Base-by-base conservation (phyloP, 2,888 invertebrate genomes). In the Xestoiulus laeticollis region DNA sequence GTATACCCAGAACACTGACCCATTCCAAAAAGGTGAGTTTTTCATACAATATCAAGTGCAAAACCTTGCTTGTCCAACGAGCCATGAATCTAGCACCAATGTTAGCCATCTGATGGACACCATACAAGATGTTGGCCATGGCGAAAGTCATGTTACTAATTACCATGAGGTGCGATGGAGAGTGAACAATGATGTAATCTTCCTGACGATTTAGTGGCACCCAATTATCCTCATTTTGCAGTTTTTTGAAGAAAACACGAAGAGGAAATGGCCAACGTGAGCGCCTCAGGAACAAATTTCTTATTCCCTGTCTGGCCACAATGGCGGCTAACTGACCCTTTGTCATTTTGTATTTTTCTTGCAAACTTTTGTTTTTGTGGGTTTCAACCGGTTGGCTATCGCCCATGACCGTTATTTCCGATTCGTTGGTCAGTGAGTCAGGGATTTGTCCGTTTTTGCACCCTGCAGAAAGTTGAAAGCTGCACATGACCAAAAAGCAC, bases 21-120 rank as follows among this genome's bases (percentile, higher is more conserved):
- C 84, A 84, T n/a, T 84, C 12, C 38, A 32, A n/a, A 14, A 84
- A 84, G 3, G 84, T 84, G 22, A 84, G 84, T 32, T 32, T 84
- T 22, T 84, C 84, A n/a, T 19, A 10, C n/a, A 84, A 22, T 1
- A 84, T n/a, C 33, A 84, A 19, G 38, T 22, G 84, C 8, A 38
- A 22, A 8, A 84, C 33, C 19, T 22, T 33, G 5, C 38, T 32
- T 19, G 30, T 8, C 33, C 19, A 32, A n/a, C 22, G 8, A 32
- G 30, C 1, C 84, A 32, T 0, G 19, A 32, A 4, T 12, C 8
- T 6, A n/a, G 32, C 26, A 8, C 26, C 84, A 1, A 84, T 43
- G 32, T n/a, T 43, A 32, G 26, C 33, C 84, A 84, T 6, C 43
- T 84, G 32, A 8, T 84, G 84, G 43, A 84, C n/a, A n/a, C 84